phyloP scores from a whole-genome alignment of 2,888 invertebrate genomes.

The Yponomeuta plumbellus region DNA sequence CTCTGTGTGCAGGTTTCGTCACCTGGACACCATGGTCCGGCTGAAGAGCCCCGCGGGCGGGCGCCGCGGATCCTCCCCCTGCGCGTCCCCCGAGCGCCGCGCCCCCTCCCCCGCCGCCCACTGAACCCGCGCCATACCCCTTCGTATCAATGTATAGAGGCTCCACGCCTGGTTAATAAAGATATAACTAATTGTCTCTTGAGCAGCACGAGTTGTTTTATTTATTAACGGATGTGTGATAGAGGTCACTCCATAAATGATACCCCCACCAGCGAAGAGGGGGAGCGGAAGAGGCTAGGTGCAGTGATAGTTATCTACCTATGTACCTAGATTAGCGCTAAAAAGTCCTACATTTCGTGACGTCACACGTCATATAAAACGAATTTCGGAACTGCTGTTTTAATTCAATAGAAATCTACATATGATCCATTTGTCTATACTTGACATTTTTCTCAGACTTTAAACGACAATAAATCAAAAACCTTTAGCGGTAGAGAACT shows the following conservation, averaged over 20 bases:
- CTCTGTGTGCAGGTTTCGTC: constrained; percentile 81
- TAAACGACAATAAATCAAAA: too few species aligned
- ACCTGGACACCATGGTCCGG: constrained; percentile 90
- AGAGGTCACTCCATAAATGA: neutral
- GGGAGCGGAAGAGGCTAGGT: too few species aligned
- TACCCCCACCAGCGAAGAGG: too few species aligned
- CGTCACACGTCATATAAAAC: too few species aligned
- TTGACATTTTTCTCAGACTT: too few species aligned
- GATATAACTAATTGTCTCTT: constrained; percentile 7
- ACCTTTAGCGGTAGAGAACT: too few species aligned
- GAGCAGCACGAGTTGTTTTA: neutral
- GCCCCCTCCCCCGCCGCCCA: constrained; percentile 50
- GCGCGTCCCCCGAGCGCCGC: constrained; percentile 82
- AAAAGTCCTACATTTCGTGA: too few species aligned
- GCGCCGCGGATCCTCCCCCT: constrained; percentile 81
- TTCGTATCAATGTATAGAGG: constrained; percentile 12
- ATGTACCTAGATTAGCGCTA: too few species aligned
- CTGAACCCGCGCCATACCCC: constrained; percentile 29
- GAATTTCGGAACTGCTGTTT: too few species aligned
- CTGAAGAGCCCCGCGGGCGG: constrained; percentile 81
- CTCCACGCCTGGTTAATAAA: constrained; percentile 5
- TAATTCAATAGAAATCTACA: too few species aligned
- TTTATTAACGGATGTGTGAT: neutral
- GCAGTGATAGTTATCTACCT: too few species aligned
- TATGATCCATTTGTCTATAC: too few species aligned